Conservation (phyloP, 2,888 invertebrate genomes). For the Drosophila birchii region DNA sequence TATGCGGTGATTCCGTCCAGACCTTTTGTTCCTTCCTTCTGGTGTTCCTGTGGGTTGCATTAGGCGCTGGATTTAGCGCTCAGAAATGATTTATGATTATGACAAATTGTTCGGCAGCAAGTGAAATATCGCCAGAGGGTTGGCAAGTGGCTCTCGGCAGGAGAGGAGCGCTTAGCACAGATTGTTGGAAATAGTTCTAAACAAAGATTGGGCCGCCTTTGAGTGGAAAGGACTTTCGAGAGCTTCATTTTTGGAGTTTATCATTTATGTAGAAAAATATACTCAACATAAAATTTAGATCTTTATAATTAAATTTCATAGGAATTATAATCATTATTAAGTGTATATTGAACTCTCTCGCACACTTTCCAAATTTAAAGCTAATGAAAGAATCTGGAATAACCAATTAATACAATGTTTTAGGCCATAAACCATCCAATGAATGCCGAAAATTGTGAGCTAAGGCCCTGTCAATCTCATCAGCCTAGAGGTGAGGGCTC, state of each 20-base stretch:
- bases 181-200: not conserved
- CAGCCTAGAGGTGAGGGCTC: slow-evolving; percentile 12
- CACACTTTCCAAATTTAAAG: not conserved
- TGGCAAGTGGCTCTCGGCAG: slow-evolving; percentile 14
- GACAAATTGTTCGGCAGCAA: slow-evolving; percentile 76
- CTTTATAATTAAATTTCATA: not conserved
- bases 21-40: slow-evolving; percentile 31
- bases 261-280: too few relatives aligned
- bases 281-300: not conserved
- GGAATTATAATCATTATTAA: not conserved
- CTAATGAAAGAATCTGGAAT: slow-evolving; percentile 6
- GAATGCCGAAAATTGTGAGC: slow-evolving; percentile 22
- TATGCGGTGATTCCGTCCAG: slow-evolving; percentile 77
- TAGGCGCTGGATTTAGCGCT: slow-evolving; percentile 74
- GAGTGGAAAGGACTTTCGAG: not conserved
- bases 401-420: slow-evolving; percentile 30
- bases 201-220: not conserved
- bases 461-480: slow-evolving; percentile 22
- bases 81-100: slow-evolving; percentile 82
- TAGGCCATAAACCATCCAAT: slow-evolving; percentile 13
- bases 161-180: slow-evolving; percentile 11
- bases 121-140: slow-evolving; percentile 42
- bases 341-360: not conserved
- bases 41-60: slow-evolving; percentile 53
- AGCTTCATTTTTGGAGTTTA: not conserved